Conservation (phyloP, 2,888 invertebrate species). For the Euproctis similis region DNA sequence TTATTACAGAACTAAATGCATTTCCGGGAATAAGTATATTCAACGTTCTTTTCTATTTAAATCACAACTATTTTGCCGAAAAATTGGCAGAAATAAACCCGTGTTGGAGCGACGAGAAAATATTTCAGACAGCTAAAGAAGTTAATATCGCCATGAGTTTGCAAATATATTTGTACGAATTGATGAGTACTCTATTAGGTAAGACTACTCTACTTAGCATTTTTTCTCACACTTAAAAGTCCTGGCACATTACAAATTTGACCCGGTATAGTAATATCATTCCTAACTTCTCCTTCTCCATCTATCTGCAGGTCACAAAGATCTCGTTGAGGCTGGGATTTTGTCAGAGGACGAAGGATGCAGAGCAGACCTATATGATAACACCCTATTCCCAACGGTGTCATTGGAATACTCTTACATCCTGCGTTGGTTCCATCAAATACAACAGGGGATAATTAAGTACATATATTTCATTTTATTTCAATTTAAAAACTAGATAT, state of each 20-base stretch:
- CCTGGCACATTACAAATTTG: not conserved
- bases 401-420: not conserved
- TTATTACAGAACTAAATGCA: not conserved
- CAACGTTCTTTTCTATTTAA: conserved; percentile 6
- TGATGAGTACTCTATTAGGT: conserved; percentile 27
- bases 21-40: not conserved
- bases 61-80: conserved; percentile 30
- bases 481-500: no score
- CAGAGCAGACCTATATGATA: not conserved
- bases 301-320: not conserved
- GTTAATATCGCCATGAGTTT: conserved; percentile 27
- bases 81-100: conserved; percentile 27
- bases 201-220: conserved; percentile 8
- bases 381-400: not conserved
- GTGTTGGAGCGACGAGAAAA: conserved; percentile 33
- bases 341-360: not conserved
- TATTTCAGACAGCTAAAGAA: conserved; percentile 29
- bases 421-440: not conserved
- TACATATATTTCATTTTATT: no score
- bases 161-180: conserved; percentile 17
- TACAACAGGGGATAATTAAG: not conserved
- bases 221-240: not conserved
- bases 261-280: not conserved
- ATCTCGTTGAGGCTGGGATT: not conserved
- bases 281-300: no score